A percentile compares a stretch with the other conserved stretches of the same genome.
These are phyloP conservation scores for Syritta pipiens DNA, from an alignment of 2,888 invertebrate species.

Conservation along the genomic window DNA sequence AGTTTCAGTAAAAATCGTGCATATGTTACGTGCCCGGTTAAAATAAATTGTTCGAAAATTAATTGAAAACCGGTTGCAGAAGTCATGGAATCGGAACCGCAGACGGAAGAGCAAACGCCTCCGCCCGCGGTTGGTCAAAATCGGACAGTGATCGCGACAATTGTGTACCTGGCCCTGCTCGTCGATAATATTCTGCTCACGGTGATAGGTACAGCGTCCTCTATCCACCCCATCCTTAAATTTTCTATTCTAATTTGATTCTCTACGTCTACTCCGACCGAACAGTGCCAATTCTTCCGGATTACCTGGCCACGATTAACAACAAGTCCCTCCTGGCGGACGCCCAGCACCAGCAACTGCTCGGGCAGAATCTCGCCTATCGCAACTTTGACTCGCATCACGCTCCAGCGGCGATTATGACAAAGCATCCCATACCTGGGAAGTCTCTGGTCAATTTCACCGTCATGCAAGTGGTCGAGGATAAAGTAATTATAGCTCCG, in stretches of 20 bases:
- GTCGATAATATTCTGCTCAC: slow-evolving; percentile 93
- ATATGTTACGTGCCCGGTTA: slow-evolving; percentile 35
- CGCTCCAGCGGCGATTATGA: slow-evolving; percentile 73
- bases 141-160: slow-evolving; percentile 79
- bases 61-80: background rate
- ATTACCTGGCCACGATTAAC: slow-evolving; percentile 84
- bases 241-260: slow-evolving; percentile 17
- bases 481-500: slow-evolving; percentile 69
- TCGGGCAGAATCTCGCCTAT: slow-evolving; percentile 74
- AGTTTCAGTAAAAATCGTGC: slow-evolving; percentile 11
- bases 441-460: slow-evolving; percentile 78
- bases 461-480: slow-evolving; percentile 72
- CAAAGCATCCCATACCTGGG: slow-evolving; percentile 79
- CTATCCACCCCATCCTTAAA: background rate
- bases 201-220: slow-evolving; percentile 87
- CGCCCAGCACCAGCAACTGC: slow-evolving; percentile 68
- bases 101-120: slow-evolving; percentile 15
- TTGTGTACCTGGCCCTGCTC: slow-evolving; percentile 88
- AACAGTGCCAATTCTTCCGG: slow-evolving; percentile 92
- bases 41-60: slow-evolving; percentile 1
- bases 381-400: slow-evolving; percentile 74
- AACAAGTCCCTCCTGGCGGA: slow-evolving; percentile 76
- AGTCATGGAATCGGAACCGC: slow-evolving; percentile 24
- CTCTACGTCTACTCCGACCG: too few relatives aligned
- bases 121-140: slow-evolving; percentile 62